Base-by-base conservation (phyloP, 2,888 invertebrate species). In the Teinopalpus imperialis region DNA sequence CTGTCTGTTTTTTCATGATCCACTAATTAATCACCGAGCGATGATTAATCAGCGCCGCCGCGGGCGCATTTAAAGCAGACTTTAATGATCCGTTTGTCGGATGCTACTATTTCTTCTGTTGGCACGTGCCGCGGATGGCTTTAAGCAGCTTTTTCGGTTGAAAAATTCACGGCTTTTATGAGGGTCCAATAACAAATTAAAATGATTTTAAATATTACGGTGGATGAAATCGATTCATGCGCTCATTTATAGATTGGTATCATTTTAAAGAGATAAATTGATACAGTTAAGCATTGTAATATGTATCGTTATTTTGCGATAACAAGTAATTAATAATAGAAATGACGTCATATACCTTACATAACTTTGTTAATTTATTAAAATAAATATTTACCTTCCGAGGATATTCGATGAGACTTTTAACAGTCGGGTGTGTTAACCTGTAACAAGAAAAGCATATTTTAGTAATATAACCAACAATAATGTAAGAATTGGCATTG, bases 21-120 rank as follows among this genome's bases (percentile, higher is more conserved):
- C 49, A 49, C 45, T 57, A 56, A 63, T 83, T 81, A 82, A 82
- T 81, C 78, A 78, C 67, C 54, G 64, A 54, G 69, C 68, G 74
- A 83, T 83, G 79, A 83, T 83, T 81, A 81, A 85, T 82, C 74
- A 75, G 69, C 59, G 58, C 60, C 63, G 71, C 74, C 72, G 71
- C 69, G 69, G 74, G 72, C 67, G 62, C 64, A 71, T 76, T 81
- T 74, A 69, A 74, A 78, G 61, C 66, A 68, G 74, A 66, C 71
- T 75, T 76, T 80, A 82, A 82, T 80, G 80, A 81, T 80, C 67
- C 78, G 71, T 75, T 79, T 78, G 77, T 75, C 61, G 71, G 74
- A 72, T 63, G 66, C 61, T 71, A 65, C 69, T 74, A 66, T 72
- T 77, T 69, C 68, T 73, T 69, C 63, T 56, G 58, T 56, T 48